Conservation (phyloP, 53 echinoderm and acorn worm species). For the Antedon mediterranea region DNA sequence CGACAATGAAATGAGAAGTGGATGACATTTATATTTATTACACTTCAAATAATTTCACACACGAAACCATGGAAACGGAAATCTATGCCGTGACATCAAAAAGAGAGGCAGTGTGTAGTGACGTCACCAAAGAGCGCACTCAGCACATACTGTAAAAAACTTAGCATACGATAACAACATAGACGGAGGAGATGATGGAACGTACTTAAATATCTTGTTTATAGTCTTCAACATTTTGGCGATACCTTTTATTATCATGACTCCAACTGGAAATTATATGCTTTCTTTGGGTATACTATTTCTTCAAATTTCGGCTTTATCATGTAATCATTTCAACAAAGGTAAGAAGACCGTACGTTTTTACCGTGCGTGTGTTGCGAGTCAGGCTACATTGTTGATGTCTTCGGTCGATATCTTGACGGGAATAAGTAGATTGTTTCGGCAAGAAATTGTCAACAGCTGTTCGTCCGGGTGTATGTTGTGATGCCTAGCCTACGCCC, state of each 20-base stretch:
- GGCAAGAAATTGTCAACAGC: not conserved
- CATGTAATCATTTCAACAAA: not conserved
- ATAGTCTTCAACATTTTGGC: not conserved
- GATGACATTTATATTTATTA: no score
- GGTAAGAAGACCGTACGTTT: not conserved
- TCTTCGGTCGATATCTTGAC: not conserved
- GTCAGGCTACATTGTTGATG: not conserved
- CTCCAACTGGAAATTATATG: not conserved
- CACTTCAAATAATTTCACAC: not conserved
- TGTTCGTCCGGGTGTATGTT: not conserved
- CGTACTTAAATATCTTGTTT: not conserved
- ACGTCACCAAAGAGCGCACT: not conserved
- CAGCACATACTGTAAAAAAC: not conserved
- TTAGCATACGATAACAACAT: not conserved
- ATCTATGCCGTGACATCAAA: not conserved
- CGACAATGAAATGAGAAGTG: no score
- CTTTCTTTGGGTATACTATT: not conserved
- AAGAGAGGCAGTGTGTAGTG: not conserved
- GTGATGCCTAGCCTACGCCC: not conserved
- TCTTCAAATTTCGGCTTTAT: not conserved
- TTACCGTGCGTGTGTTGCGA: not conserved
- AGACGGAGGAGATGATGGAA: not conserved
- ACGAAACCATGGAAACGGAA: not conserved
- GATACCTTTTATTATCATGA: not conserved
- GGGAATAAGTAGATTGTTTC: not conserved